Evolutionary conservation across 2,888 invertebrate species (phyloP).

Genomic region (Smittia aterrima): DNA sequence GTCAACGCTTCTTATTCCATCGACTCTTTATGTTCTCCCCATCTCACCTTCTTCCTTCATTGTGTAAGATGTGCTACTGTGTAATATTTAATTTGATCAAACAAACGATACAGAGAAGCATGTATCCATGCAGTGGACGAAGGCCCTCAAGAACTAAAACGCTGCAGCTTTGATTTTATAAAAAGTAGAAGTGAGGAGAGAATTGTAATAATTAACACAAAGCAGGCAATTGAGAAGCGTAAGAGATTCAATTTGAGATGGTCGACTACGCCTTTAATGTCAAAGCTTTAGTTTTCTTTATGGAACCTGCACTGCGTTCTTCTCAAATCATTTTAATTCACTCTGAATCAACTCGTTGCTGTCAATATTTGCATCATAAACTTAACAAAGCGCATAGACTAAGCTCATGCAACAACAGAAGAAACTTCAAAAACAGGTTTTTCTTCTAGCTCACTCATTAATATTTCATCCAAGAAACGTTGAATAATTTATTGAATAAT

Average conservation of each 20-base stretch:
- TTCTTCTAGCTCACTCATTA: not conserved
- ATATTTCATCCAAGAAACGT: not conserved
- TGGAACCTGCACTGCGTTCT: no score
- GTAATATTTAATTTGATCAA: constrained; percentile 41
- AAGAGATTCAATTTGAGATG: no score
- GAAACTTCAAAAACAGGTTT: constrained; percentile 5
- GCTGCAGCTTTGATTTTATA: constrained; percentile 1
- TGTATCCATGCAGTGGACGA: not conserved
- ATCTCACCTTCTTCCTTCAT: not conserved
- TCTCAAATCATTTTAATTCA: not conserved
- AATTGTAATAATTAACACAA: no score
- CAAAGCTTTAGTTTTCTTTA: no score
- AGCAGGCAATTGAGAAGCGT: not conserved
- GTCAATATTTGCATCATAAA: not conserved
- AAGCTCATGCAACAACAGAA: not conserved
- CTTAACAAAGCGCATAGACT: no score
- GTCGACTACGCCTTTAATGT: no score
- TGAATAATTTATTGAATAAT: not conserved
- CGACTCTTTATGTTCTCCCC: constrained; percentile 5
- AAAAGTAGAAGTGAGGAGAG: not conserved
- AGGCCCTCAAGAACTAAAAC: not conserved
- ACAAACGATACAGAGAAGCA: constrained; percentile 30
- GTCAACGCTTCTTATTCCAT: not conserved
- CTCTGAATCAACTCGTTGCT: not conserved
- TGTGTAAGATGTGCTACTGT: constrained; percentile 30